Percentiles rank a stretch among this genome's conserved stretches.
phyloP scores from a whole-genome alignment of 2,113 vertebrate species.

The Egretta garzetta region DNA sequence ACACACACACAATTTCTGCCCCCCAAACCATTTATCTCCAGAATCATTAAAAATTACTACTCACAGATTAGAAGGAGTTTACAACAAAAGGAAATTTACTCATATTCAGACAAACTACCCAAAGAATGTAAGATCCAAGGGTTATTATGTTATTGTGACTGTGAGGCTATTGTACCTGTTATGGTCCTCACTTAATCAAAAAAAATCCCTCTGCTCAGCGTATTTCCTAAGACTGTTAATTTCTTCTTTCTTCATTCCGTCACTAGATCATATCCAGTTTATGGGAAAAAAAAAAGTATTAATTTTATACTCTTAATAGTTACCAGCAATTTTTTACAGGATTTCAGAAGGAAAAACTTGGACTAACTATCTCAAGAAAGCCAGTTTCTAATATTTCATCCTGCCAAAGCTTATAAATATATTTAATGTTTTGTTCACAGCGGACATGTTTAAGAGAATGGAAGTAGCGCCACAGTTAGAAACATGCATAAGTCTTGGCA shows the following conservation, averaged over 20 bases:
- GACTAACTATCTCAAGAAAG: neutral
- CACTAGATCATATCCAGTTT: neutral
- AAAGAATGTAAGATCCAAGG: neutral
- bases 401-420: neutral
- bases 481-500: neutral
- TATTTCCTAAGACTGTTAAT: neutral
- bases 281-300: accelerated
- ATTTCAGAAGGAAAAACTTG: neutral
- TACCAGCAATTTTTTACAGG: neutral
- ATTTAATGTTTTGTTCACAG: neutral
- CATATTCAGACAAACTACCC: neutral
- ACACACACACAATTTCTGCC: neutral
- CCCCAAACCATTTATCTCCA: neutral
- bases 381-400: neutral
- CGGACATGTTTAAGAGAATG: neutral
- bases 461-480: neutral
- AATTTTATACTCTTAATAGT: neutral
- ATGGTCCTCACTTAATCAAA: neutral
- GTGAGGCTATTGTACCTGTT: neutral
- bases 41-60: neutral
- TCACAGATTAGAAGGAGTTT: neutral
- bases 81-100: neutral
- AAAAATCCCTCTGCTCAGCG: too few relatives aligned
- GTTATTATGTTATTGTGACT: neutral
- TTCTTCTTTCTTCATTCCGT: neutral